Evolutionary conservation across 53 echinoderm and acorn worm species (phyloP).

Genomic region (Holothuria scabra): DNA sequence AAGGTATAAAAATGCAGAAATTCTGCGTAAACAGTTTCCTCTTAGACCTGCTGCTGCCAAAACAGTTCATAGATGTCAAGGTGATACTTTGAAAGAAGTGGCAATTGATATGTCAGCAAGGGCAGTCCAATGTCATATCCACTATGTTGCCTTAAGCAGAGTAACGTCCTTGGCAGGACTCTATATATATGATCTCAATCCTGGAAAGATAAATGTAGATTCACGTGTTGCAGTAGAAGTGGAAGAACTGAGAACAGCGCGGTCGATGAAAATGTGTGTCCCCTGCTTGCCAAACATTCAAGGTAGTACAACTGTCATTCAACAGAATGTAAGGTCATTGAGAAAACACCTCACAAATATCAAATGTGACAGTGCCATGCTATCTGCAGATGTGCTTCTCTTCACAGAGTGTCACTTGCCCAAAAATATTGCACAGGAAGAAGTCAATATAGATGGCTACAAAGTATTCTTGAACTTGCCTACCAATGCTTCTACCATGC

Average conservation of each 20-base stretch:
- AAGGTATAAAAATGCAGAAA: constrained; percentile 14
- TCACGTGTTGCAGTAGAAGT: not conserved
- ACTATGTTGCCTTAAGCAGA: constrained; percentile 32
- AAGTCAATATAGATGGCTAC: constrained; percentile 15
- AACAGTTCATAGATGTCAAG: constrained; percentile 22
- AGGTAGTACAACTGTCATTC: not conserved
- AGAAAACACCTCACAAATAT: not conserved
- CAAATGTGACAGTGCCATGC: not conserved
- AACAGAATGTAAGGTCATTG: constrained; percentile 36
- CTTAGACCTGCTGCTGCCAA: constrained; percentile 32
- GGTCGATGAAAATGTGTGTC: not conserved
- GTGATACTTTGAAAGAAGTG: not conserved
- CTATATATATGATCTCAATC: constrained; percentile 3
- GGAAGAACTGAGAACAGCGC: not conserved
- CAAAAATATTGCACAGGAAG: not conserved
- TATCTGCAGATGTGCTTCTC: constrained; percentile 37
- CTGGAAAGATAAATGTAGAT: constrained; percentile 32
- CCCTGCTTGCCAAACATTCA: not conserved
- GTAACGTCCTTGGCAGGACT: constrained; percentile 33
- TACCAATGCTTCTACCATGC: not conserved
- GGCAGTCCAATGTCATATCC: constrained; percentile 12
- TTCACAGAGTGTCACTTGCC: constrained; percentile 34
- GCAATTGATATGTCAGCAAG: constrained; percentile 8
- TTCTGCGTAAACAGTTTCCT: constrained; percentile 18
- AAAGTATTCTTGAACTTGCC: constrained; percentile 13